Base-by-base conservation (phyloP, 1,140 invertebrate species). In the Cataglyphis hispanica region DNA sequence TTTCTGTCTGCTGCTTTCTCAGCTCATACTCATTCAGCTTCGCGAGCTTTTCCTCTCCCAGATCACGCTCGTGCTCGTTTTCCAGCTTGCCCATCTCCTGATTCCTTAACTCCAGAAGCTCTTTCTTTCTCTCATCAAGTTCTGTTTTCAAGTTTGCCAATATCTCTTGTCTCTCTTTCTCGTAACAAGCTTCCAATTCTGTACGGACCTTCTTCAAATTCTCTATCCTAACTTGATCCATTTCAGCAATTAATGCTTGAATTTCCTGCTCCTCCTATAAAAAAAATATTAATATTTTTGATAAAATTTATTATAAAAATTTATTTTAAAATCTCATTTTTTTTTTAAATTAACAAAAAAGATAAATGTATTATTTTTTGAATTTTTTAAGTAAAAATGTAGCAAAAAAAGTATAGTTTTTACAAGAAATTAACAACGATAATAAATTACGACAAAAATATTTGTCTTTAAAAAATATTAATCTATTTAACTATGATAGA, bases 121-220 rank as follows among this genome's bases (percentile, higher is more conserved):
- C 93, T 0, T 86, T 78, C 66, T 92, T 95, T 19, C 92, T 92
- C 43, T 92, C 88, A 60, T 95, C 93, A 0, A 95, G 76, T 76
- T 95, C 94, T 3, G 61, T 89, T 43, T 93, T 94, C 3, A 95
- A 50, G 81, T 95, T 94, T 1, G 85, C 61, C 3, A 95, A 60
- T 46, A 96, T 93, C 61, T 95, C 93, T 53, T 95, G 93, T 50
- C 92, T 93, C 70, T 95, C 95, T 37, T 91, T 93, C 46, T 96
- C 93, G 40, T 95, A 95, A 13, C 93, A 93, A 0, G 88, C 72
- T 43, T 95, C 94, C 11, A 95, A 61, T 85, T 95, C 94, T 2
- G 37, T 88, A 37, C 83, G 91, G 0, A 95, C 91, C 87, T 93
- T 94, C 69, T 75, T 94, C 19, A 94, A 64, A n/a, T 92, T 95